Evolutionary conservation across 2,888 invertebrate genomes (phyloP).

Genomic region (Monochamus alternatus): DNA sequence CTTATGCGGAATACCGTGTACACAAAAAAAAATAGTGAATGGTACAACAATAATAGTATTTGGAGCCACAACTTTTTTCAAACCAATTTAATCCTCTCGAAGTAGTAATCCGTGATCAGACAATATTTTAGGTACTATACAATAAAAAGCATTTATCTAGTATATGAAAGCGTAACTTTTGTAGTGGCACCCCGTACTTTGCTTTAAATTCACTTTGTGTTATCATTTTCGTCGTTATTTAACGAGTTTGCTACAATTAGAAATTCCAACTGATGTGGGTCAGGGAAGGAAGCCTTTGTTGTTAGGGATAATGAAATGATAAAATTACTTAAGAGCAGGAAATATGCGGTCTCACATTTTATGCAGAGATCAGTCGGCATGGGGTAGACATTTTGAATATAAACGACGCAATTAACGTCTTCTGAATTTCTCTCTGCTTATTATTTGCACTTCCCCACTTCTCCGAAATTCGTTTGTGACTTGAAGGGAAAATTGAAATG

Average conservation of each 20-base stretch:
- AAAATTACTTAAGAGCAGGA: slow-evolving; percentile 48
- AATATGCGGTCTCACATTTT: slow-evolving; percentile 49
- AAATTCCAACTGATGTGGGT: slow-evolving; percentile 45
- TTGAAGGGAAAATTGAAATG: slow-evolving; percentile 36
- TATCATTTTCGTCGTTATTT: slow-evolving; percentile 11
- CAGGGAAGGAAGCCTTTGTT: slow-evolving; percentile 43
- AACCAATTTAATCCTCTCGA: too few relatives aligned
- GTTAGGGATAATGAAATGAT: slow-evolving; percentile 45
- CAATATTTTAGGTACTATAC: too few relatives aligned
- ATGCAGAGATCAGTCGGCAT: slow-evolving; percentile 49
- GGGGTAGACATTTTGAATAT: slow-evolving; percentile 56
- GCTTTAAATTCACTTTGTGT: slow-evolving; percentile 7
- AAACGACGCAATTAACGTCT: slow-evolving; percentile 58
- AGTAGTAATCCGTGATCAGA: too few relatives aligned
- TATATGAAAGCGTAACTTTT: neutral
- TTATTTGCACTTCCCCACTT: slow-evolving; percentile 44
- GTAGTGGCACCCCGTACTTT: neutral
- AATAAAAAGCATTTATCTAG: too few relatives aligned
- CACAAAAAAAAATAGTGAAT: too few relatives aligned
- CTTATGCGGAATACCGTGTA: too few relatives aligned
- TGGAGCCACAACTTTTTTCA: too few relatives aligned
- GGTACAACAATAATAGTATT: too few relatives aligned
- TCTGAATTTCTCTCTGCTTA: slow-evolving; percentile 48
- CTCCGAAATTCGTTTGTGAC: slow-evolving; percentile 38
- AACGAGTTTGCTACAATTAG: slow-evolving; percentile 10